Base-by-base conservation (phyloP, 2,113 vertebrate species). In the Tragelaphus strepsiceros region DNA sequence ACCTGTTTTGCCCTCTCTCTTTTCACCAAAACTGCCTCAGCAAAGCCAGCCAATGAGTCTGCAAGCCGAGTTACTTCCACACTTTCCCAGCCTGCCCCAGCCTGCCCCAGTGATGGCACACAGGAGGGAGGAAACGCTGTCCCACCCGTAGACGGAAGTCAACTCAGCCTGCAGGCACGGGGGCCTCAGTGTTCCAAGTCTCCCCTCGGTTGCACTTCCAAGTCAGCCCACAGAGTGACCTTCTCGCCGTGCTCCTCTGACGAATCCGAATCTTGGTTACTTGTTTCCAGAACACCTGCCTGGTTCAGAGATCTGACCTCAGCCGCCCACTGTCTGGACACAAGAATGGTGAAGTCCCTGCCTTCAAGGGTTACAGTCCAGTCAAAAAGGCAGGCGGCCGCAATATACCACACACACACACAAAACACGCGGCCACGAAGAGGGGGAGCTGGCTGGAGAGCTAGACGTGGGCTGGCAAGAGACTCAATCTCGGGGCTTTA, bases 1-100 rank as follows among this genome's bases (percentile, higher is more conserved):
- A 92, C 91, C 88, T 91, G 64, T 77, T 94, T 83, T 32, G 6
- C 54, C 39, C n/a, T 94, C 88, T 89, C 82, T 95, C 58, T 95
- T 96, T 97, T 82, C 80, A 95, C 17, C 80, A 92, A 89, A 97
- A 95, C 90, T 92, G 53, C 88, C 91, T 92, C 49, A 88, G 88
- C 61, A 53, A 87, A 49, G 58, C 46, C 43, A 80, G 71, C 91
- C 35, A 80, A 56, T 13, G 28, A 13, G 54, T 62, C 59, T 84
- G 64, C 17, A 84, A 87, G 43, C 80, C 32, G 78, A 62, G 28
- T 94, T 94, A 85, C 90, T 95, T 85, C 91, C 21, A 90, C 61
- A 51, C 53, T 74, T 88, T 91, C 43, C 77, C 83, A 91, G 71
- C 95, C 77, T 86, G 96, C 64, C 71, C 64, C 64, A 86, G 88